Evolutionary conservation across 2,113 vertebrate genomes (phyloP).

Genomic region (Trogon melanurus): DNA sequence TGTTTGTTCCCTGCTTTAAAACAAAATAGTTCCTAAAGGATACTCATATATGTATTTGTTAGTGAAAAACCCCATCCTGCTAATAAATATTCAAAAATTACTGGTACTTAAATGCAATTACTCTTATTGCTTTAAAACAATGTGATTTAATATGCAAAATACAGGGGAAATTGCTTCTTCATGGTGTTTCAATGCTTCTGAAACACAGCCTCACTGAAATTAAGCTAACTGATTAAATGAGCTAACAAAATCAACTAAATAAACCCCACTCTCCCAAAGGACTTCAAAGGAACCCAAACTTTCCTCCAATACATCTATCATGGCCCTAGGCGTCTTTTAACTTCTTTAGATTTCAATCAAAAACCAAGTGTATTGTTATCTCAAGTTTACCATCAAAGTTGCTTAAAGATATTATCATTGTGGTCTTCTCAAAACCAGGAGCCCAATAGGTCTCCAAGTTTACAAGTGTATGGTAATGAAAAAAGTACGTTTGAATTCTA

Average conservation of each 20-base stretch:
- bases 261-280: neutral
- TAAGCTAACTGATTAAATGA: constrained; percentile 14
- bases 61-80: neutral
- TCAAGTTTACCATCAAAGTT: neutral
- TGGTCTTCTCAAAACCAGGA: neutral
- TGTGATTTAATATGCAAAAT: neutral
- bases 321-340: neutral
- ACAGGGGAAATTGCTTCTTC: neutral
- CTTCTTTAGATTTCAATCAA: neutral
- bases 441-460: neutral
- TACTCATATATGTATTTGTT: neutral
- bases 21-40: neutral
- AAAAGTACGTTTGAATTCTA: neutral
- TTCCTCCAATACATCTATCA: neutral
- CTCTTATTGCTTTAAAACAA: neutral
- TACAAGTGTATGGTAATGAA: neutral
- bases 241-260: constrained; percentile 13
- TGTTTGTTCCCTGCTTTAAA: neutral
- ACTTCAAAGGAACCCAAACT: neutral
- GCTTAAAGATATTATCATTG: neutral
- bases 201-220: neutral
- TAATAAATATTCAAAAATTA: neutral
- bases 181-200: neutral
- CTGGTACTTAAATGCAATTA: neutral
- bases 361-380: neutral